These are phyloP conservation scores for Drosophila neotestacea DNA, from an alignment of 2,888 invertebrate species.

Conservation along the genomic window DNA sequence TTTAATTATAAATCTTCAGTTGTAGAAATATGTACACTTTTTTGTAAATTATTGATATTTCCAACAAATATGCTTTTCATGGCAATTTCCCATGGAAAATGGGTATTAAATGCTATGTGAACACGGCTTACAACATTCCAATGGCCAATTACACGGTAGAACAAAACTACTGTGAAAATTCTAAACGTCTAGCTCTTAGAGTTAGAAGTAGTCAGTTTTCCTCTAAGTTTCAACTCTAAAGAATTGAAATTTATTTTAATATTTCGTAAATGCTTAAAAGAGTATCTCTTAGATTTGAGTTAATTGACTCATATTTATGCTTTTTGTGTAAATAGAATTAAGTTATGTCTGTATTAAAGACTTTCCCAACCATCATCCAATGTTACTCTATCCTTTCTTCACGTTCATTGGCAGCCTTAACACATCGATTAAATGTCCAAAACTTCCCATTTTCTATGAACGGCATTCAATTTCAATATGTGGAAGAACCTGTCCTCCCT, in stretches of 20 bases:
- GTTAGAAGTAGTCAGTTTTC: too few relatives aligned
- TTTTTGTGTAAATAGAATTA: not conserved
- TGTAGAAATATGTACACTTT: too few relatives aligned
- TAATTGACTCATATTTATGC: too few relatives aligned
- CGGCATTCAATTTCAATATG: constrained; percentile 15
- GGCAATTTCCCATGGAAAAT: too few relatives aligned
- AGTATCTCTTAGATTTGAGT: too few relatives aligned
- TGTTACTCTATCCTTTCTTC: constrained; percentile 1
- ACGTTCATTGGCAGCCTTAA: not conserved
- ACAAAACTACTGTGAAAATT: not conserved
- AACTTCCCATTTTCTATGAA: constrained; percentile 11
- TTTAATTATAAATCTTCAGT: too few relatives aligned
- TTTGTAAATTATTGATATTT: too few relatives aligned
- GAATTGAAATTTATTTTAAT: not conserved
- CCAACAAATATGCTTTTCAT: too few relatives aligned
- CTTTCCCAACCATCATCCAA: not conserved
- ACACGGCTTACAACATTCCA: too few relatives aligned
- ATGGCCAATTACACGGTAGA: too few relatives aligned
- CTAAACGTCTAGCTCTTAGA: not conserved
- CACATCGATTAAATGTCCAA: constrained; percentile 24
- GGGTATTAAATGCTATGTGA: too few relatives aligned
- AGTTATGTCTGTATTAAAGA: not conserved
- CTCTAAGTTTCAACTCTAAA: too few relatives aligned
- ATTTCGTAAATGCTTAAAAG: not conserved
- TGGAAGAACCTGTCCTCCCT: not conserved